Percentiles rank a stretch among this genome's conserved stretches.
These are phyloP conservation scores for Uria aalge DNA, from an alignment of 2,113 vertebrate species.

Conservation along the genomic window DNA sequence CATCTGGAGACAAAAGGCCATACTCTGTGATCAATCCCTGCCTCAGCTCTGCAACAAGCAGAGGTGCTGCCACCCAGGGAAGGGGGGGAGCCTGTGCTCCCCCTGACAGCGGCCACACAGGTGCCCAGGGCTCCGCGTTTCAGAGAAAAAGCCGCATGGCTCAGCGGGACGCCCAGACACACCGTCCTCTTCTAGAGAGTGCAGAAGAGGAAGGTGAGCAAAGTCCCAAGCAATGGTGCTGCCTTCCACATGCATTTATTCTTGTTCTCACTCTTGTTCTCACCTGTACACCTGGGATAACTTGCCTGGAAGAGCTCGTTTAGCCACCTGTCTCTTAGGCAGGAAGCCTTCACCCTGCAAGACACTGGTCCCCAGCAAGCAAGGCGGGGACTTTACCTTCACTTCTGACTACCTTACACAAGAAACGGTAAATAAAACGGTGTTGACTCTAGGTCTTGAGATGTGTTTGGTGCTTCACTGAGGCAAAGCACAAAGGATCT, in stretches of 20 bases:
- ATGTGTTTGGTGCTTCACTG: background rate
- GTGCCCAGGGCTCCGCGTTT: background rate
- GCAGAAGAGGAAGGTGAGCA: background rate
- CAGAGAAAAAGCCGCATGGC: accelerated
- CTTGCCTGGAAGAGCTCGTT: background rate
- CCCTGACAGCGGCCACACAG: accelerated
- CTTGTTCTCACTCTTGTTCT: background rate
- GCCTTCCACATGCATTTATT: background rate
- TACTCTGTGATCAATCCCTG: background rate
- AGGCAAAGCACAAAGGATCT: background rate
- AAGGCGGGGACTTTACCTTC: background rate
- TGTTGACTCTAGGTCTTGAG: background rate
- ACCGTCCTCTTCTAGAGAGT: background rate
- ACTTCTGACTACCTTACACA: background rate
- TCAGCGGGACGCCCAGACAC: background rate
- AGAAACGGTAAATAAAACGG: background rate
- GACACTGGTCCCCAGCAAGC: background rate
- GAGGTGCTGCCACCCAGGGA: background rate
- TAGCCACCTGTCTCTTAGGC: background rate
- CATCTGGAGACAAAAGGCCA: background rate
- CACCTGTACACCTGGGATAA: background rate
- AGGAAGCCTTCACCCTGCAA: background rate
- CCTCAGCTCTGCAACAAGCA: background rate
- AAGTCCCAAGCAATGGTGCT: background rate
- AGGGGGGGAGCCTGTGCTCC: background rate